Conservation (phyloP, 2,797 vertebrate genomes). For the Otolemur crassicaudatus region DNA sequence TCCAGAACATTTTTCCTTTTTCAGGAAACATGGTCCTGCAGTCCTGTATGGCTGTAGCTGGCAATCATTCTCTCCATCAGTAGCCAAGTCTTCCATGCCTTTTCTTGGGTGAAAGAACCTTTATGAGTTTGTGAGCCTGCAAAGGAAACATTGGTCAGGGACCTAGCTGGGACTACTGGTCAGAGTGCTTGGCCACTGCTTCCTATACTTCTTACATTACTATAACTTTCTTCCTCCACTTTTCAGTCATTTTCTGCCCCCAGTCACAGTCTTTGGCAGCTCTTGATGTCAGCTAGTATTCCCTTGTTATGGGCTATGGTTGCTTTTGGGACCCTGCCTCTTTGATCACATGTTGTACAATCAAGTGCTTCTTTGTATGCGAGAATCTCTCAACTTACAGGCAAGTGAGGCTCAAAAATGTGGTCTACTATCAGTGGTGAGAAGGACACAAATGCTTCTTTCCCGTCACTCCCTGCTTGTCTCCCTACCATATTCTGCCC, state of each 20-base stretch:
- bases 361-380: background rate
- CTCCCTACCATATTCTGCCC: background rate
- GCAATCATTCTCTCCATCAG: background rate
- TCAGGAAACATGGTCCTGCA: background rate
- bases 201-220: background rate
- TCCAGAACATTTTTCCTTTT: background rate
- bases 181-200: background rate
- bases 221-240: background rate
- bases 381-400: background rate
- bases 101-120: background rate
- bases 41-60: background rate
- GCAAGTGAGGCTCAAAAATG: background rate
- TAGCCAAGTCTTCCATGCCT: background rate
- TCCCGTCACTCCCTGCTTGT: background rate
- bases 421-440: background rate
- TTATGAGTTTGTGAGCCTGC: background rate
- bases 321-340: background rate
- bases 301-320: background rate
- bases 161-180: background rate
- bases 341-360: background rate
- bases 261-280: background rate
- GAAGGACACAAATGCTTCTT: background rate
- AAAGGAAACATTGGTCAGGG: background rate
- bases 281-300: background rate
- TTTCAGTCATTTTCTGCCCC: conserved; percentile 5